Percentiles rank a stretch among this genome's conserved stretches.
Conservation (phyloP, 2,113 vertebrate species). For the Arizona elegans region DNA sequence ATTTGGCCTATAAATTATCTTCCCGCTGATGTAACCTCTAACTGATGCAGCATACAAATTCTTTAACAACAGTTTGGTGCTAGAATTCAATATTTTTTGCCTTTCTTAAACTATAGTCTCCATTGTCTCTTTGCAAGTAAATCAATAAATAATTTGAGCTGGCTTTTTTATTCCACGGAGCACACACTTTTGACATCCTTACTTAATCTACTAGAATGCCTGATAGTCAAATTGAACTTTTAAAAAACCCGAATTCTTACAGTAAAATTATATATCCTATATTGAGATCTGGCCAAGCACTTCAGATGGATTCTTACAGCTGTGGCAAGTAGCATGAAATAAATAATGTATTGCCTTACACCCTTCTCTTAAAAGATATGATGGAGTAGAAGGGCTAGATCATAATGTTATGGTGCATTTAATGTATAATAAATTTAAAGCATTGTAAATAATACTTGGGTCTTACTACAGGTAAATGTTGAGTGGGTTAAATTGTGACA, state of each 20-base stretch:
- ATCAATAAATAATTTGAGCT: constrained; percentile 3
- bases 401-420: neutral
- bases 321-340: neutral
- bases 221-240: neutral
- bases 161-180: neutral
- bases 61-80: neutral
- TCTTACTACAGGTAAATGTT: neutral
- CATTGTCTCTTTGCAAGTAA: neutral
- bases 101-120: neutral
- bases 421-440: neutral
- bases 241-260: neutral
- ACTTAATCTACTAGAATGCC: neutral
- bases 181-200: neutral
- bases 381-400: neutral
- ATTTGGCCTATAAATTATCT: neutral
- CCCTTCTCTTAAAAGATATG: neutral
- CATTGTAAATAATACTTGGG: neutral
- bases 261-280: neutral
- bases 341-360: neutral
- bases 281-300: neutral
- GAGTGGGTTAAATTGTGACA: neutral
- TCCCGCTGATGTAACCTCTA: neutral
- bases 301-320: neutral
- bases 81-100: neutral
- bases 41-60: neutral